Evolutionary conservation across 2,888 invertebrate species (phyloP), one percentile per base, ranked within the genome.

Genomic region (Antitype chi): DNA sequence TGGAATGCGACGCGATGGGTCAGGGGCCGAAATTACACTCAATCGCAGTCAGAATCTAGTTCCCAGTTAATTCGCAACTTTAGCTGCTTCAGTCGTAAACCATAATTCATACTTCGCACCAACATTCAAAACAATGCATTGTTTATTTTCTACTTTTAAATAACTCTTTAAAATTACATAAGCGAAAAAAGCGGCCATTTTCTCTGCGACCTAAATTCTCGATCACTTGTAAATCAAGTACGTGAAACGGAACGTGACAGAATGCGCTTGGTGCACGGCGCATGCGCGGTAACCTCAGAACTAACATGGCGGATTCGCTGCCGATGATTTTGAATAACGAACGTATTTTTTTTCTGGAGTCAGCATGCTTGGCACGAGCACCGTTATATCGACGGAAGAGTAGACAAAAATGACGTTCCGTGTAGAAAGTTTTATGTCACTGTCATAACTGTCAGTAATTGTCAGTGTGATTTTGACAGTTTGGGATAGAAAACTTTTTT

Each of bases 211-310:
- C 79, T 70, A 68, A 59, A 84, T 86, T 79, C 81, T 71, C 43
- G 13, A 70, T 77, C 70, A 55, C 67, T 74, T 74, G 67, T 81
- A 78, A 80, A 80, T 82, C 74, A 66, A 72, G 63, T 64, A 72
- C 78, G 85, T 78, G 74, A 78, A 85, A 71, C 87, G 80, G 74
- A 82, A 78, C 86, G 86, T 86, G 87, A 87, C 76, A 77, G 80
- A 87, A 86, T 87, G 82, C 80, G 75, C 62, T 64, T 64, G 57
- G 55, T 76, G 78, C 81, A 68, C 38, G 1, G 68, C 72, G 78
- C 74, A 72, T 71, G 76, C 70, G 74, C 55, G 71, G 62, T 60
- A 76, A 85, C 68, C 32, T 53, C 32, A 68, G 68, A 53, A 53
- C 38, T 64, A 80, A 73, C n/a, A 85, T 85, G 83, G 77, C 78